phyloP scores from a whole-genome alignment of 2,888 invertebrate species.

The Drepanosiphum platanoidis region DNA sequence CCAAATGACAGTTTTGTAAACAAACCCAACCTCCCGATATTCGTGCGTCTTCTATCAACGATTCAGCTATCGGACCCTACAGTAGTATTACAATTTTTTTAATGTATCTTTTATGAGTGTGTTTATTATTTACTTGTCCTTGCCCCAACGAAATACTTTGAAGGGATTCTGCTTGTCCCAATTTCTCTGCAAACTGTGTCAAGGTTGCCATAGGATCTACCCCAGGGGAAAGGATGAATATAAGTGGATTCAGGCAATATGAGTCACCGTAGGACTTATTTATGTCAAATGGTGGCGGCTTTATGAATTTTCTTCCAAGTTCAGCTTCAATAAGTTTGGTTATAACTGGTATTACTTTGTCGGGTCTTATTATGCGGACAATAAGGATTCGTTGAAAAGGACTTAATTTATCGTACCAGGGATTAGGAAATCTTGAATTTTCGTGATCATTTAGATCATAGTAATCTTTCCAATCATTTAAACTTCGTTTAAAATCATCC shows the following conservation, averaged over 20 bases:
- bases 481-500: constrained; percentile 70
- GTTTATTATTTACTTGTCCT: constrained; percentile 70
- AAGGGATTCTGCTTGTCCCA: constrained; percentile 74
- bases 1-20: constrained; percentile 87
- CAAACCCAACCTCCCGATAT: constrained; percentile 83
- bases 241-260: constrained; percentile 78
- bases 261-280: constrained; percentile 81
- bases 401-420: constrained; percentile 74
- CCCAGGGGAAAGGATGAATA: constrained; percentile 86
- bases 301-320: constrained; percentile 79
- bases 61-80: constrained; percentile 77
- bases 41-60: constrained; percentile 77
- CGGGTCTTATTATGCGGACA: constrained; percentile 78
- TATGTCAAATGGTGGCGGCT: constrained; percentile 84
- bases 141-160: constrained; percentile 84
- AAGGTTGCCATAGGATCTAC: constrained; percentile 84
- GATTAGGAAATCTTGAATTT: constrained; percentile 72
- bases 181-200: constrained; percentile 80
- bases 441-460: constrained; percentile 76
- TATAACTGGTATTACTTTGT: constrained; percentile 72
- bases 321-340: constrained; percentile 73
- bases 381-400: constrained; percentile 79
- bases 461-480: constrained; percentile 73
- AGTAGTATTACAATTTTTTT: not conserved
- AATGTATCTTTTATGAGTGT: not conserved